phyloP scores from a whole-genome alignment of 2,113 vertebrate species.

The Cynopterus brachyotis region DNA sequence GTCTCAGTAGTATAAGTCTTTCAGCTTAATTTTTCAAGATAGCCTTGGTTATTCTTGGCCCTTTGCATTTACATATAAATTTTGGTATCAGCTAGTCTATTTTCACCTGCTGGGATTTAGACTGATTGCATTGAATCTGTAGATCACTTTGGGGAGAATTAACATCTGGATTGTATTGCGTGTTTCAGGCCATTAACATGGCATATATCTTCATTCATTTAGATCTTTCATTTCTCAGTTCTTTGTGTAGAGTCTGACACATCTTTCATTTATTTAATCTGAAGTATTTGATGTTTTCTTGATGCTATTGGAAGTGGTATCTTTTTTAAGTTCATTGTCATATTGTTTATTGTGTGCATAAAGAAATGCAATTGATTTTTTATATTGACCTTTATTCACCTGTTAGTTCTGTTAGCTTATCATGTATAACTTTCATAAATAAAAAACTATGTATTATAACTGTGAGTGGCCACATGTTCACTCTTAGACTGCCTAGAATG shows the following conservation, averaged over 20 bases:
- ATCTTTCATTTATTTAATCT: neutral
- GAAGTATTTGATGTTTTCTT: conserved; percentile 2
- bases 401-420: neutral
- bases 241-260: neutral
- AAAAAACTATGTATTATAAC: neutral
- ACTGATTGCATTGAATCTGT: neutral
- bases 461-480: neutral
- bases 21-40: neutral
- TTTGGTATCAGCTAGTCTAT: neutral
- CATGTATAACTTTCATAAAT: neutral
- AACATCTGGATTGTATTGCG: neutral
- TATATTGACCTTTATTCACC: neutral
- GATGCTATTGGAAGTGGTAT: neutral
- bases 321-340: neutral
- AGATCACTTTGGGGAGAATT: neutral
- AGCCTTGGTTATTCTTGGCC: neutral
- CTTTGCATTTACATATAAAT: neutral
- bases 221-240: neutral
- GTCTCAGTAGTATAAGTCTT: neutral
- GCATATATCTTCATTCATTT: neutral
- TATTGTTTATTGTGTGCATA: neutral
- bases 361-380: neutral
- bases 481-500: neutral
- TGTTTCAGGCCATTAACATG: neutral
- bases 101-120: neutral